A percentile compares a stretch with the other conserved stretches of the same genome.
These are phyloP conservation scores for Choloepus didactylus DNA, from an alignment of 2,797 vertebrate genomes.

Conservation along the genomic window DNA sequence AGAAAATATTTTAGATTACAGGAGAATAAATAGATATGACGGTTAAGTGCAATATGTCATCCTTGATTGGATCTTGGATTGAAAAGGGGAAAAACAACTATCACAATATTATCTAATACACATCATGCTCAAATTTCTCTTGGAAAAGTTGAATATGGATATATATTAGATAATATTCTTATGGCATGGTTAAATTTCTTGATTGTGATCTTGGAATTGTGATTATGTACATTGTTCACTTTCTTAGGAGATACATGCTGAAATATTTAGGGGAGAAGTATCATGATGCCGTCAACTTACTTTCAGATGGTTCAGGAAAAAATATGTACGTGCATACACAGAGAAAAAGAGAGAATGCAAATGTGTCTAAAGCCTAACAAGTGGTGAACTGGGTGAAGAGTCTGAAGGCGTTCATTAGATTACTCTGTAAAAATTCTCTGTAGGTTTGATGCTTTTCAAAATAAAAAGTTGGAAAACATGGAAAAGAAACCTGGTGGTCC, in stretches of 20 bases:
- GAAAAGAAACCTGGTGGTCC: neutral
- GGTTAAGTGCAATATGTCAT: neutral
- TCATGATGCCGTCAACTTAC: neutral
- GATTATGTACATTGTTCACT: neutral
- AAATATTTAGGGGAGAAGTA: neutral
- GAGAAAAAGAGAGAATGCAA: neutral
- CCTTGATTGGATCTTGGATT: neutral
- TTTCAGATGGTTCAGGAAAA: constrained; percentile 5
- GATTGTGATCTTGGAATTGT: neutral
- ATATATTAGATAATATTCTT: neutral
- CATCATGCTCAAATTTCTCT: neutral
- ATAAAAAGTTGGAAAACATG: neutral
- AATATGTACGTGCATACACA: rapidly evolving
- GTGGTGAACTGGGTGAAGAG: neutral
- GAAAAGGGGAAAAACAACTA: neutral
- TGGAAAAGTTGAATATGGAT: neutral
- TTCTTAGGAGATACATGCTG: neutral
- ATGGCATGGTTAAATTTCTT: neutral
- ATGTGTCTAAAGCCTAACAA: neutral
- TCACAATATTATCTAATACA: neutral
- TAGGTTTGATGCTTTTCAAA: neutral
- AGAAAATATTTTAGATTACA: neutral
- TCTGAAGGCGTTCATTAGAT: neutral
- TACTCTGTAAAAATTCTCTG: neutral
- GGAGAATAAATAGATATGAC: neutral